These are phyloP conservation scores for Barnardius zonarius DNA, from an alignment of 2,113 vertebrate genomes.

Conservation along the genomic window DNA sequence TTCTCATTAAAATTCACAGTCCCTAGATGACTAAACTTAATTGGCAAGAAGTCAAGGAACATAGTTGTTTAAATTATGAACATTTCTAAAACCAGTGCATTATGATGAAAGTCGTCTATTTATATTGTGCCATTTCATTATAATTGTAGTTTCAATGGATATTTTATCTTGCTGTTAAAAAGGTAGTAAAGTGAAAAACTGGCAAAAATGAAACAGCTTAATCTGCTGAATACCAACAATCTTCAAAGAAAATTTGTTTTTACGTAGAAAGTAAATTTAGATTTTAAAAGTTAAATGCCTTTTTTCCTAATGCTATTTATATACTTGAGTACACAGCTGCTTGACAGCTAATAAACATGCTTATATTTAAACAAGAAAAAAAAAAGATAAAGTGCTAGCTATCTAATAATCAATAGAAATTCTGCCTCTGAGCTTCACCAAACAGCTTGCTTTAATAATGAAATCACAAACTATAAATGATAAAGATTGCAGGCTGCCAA, in stretches of 20 bases:
- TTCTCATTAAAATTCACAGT: slow-evolving; percentile 71
- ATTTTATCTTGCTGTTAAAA: slow-evolving; percentile 18
- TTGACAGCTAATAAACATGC: slow-evolving; percentile 47
- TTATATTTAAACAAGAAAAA: slow-evolving; percentile 12
- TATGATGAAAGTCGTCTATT: slow-evolving; percentile 65
- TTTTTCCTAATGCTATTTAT: slow-evolving; percentile 23
- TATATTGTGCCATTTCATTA: slow-evolving; percentile 49
- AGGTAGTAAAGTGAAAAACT: slow-evolving; percentile 31
- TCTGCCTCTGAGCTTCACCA: neutral
- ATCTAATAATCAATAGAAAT: neutral
- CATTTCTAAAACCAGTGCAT: slow-evolving; percentile 63
- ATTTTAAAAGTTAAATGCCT: slow-evolving; percentile 7
- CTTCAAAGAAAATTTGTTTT: slow-evolving; percentile 35
- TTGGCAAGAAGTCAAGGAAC: slow-evolving; percentile 65
- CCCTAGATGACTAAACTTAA: slow-evolving; percentile 67
- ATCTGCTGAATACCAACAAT: neutral
- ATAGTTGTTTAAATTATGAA: slow-evolving; percentile 73
- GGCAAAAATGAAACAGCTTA: slow-evolving; percentile 21
- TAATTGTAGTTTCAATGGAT: slow-evolving; percentile 39
- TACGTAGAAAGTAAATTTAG: neutral
- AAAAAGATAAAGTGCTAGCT: slow-evolving; percentile 3
- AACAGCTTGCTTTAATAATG: neutral
- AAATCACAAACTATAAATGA: slow-evolving; percentile 13
- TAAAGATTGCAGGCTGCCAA: neutral
- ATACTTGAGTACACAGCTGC: neutral